Base-by-base conservation (phyloP, 2,113 vertebrate species). In the Nibea coibor region DNA sequence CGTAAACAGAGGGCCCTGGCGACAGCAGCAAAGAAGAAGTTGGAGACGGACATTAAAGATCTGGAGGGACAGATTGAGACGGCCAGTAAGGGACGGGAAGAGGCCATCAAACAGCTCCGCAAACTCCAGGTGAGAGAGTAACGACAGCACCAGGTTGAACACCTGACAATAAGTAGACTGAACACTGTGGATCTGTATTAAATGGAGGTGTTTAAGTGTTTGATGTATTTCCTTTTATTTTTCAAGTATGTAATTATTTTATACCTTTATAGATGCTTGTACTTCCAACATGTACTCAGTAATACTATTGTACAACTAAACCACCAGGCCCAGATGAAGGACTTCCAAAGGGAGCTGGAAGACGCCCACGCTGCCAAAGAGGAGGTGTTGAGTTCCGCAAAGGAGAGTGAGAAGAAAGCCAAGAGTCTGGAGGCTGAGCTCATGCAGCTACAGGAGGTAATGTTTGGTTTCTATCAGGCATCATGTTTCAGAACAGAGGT, bases 381-480 rank as follows among this genome's bases (percentile, higher is more conserved):
- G 26, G 98, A 99, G 87, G 96, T 97, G 89, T 95, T 99, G 82
- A 89, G 94, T 80, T 96, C 96, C 0, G 96, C 97, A 63, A 97
- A 96, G 83, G 97, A 99, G 92, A 97, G 97, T 5, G 98, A 99
- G 92, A 98, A 96, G 94, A 99, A 97, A 83, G 96, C 96, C 82
- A 99, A 98, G 94, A 95, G 91, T 75, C 87, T 99, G 63, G 98
- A 99, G 91, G 96, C 97, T 2, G 97, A 98, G 62, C 95, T 99
- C 85, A 95, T 99, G 85, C 97, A 99, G 88, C 93, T 99, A 19
- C 98, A 99, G 83, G 97, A 99, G 97, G 98, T 99, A 91, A 76
- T 10, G 3, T 22, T 43, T 10, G 6, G 67, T 48, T 50, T 20
- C 42, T 20, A 54, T 61, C 58, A 66, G 59, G 48, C 26, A 59